phyloP scores from a whole-genome alignment of 1,140 invertebrate genomes.

The Limonius californicus region DNA sequence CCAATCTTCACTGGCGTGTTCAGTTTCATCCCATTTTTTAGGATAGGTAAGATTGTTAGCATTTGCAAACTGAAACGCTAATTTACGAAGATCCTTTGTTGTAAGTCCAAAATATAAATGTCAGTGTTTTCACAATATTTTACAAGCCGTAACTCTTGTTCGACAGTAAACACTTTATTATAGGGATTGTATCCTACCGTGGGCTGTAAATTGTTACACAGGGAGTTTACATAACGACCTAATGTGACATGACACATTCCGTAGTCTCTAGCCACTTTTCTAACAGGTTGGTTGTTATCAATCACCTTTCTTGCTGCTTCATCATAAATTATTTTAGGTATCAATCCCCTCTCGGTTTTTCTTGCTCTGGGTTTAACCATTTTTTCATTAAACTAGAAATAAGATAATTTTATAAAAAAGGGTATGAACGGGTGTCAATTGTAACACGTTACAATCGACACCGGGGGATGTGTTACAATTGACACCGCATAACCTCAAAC shows the following conservation, averaged over 20 bases:
- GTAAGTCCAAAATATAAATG: neutral
- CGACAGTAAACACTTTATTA: neutral
- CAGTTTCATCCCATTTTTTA: constrained; percentile 18
- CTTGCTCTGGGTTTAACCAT: constrained; percentile 14
- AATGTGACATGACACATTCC: neutral
- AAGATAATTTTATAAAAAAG: neutral
- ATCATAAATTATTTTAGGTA: constrained; percentile 2
- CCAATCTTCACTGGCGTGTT: too few species aligned
- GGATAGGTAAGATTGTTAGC: neutral
- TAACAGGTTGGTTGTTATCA: neutral
- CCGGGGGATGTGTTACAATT: too few species aligned
- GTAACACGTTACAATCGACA: too few species aligned
- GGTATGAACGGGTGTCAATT: neutral
- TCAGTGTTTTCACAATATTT: neutral
- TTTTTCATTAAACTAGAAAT: neutral
- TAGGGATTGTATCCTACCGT: constrained; percentile 6
- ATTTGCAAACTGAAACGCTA: too few species aligned
- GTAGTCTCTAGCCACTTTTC: neutral
- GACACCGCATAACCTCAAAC: too few species aligned
- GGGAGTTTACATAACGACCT: neutral
- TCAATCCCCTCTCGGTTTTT: neutral
- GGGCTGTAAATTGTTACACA: neutral
- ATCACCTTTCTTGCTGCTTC: constrained; percentile 7
- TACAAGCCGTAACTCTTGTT: neutral
- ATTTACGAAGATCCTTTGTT: neutral